A percentile compares a stretch with the other conserved stretches of the same genome.
These are phyloP conservation scores for Thecophora atra DNA, from an alignment of 2,888 invertebrate genomes.

Conservation along the genomic window DNA sequence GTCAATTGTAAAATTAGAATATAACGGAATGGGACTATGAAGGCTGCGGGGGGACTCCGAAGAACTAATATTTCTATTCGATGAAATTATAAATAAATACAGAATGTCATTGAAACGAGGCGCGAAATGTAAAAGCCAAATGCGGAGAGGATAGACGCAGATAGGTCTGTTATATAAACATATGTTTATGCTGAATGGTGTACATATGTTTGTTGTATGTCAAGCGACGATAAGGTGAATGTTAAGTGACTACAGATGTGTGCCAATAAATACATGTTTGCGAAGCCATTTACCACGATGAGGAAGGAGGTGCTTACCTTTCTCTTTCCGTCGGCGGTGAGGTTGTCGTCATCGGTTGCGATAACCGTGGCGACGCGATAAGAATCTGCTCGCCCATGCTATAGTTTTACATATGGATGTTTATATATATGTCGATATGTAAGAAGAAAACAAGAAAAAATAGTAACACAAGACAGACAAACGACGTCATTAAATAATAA, in stretches of 20 bases:
- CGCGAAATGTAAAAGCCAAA: constrained; percentile 33
- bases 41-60: background rate
- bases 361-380: constrained; percentile 97
- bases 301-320: constrained; percentile 73
- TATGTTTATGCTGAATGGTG: background rate
- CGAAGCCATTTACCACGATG: background rate
- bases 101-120: constrained; percentile 34
- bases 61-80: constrained; percentile 17
- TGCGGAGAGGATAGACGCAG: constrained; percentile 34
- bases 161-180: constrained; percentile 23
- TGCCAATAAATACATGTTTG: background rate
- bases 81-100: constrained; percentile 33
- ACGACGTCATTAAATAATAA: too few species aligned
- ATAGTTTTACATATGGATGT: constrained; percentile 59
- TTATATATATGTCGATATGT: background rate
- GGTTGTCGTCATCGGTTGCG: constrained; percentile 92
- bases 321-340: constrained; percentile 91
- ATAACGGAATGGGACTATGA: background rate
- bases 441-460: constrained; percentile 29
- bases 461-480: constrained; percentile 23
- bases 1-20: constrained; percentile 35
- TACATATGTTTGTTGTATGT: constrained; percentile 26
- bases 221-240: too few species aligned
- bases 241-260: background rate
- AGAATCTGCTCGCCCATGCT: constrained; percentile 96